These are phyloP conservation scores for Caenorhabditis becei DNA, from an alignment of 2,888 invertebrate genomes.

Conservation along the genomic window DNA sequence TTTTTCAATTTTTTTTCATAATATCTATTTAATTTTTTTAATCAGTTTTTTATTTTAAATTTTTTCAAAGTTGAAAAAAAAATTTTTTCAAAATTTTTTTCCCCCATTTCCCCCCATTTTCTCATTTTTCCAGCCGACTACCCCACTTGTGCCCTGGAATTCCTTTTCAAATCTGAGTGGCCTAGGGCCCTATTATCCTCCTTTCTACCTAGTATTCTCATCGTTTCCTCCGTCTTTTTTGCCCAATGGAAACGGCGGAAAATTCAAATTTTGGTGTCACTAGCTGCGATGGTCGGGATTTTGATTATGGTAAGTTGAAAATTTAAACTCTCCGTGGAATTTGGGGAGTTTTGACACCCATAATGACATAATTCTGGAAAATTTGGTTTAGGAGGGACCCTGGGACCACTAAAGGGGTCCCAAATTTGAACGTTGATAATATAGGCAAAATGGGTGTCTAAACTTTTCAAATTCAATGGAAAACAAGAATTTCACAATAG, in stretches of 20 bases:
- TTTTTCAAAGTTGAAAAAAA: too few species aligned
- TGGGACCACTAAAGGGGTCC: too few species aligned
- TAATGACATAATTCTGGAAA: neutral
- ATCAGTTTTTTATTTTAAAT: too few species aligned
- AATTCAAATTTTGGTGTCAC: slow-evolving; percentile 74
- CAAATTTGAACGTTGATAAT: too few species aligned
- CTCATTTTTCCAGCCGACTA: slow-evolving; percentile 66
- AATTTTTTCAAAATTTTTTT: neutral
- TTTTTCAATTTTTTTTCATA: too few species aligned
- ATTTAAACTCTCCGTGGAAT: neutral
- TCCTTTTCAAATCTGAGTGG: slow-evolving; percentile 73
- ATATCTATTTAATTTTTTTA: too few species aligned
- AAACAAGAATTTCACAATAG: too few species aligned
- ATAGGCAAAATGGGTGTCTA: too few species aligned
- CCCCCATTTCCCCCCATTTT: neutral
- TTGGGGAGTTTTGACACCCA: neutral
- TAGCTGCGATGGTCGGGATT: slow-evolving; percentile 72
- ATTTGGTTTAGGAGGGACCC: too few species aligned
- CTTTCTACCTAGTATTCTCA: slow-evolving; percentile 77
- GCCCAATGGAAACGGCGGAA: slow-evolving; percentile 80
- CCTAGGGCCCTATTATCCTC: slow-evolving; percentile 71
- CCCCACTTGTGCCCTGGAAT: slow-evolving; percentile 67
- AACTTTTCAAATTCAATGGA: too few species aligned
- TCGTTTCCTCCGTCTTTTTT: slow-evolving; percentile 74
- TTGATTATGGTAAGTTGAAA: slow-evolving; percentile 71